Conservation (phyloP, 1,140 invertebrate genomes). For the Leguminivora glycinivorella region DNA sequence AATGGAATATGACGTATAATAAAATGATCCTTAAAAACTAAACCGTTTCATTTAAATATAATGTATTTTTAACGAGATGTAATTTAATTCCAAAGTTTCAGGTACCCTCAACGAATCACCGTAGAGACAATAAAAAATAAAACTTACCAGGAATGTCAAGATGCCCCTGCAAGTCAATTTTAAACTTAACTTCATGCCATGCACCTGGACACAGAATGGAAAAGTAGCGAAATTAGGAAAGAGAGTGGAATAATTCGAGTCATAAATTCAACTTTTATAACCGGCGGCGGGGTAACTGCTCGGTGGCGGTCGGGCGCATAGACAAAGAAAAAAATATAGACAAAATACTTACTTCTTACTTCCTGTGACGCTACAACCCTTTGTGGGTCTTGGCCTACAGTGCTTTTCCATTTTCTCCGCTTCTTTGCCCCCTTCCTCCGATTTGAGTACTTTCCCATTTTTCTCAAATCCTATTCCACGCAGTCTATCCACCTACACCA, state of each 20-base stretch:
- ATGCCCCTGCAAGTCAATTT: conserved; percentile 48
- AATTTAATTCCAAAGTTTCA: conserved; percentile 42
- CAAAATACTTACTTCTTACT: too few relatives aligned
- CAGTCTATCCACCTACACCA: too few relatives aligned
- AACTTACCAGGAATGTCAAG: conserved; percentile 44
- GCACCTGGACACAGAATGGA: conserved; percentile 66
- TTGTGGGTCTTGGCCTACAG: too few relatives aligned
- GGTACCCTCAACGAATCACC: conserved; percentile 50
- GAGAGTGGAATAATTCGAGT: conserved; percentile 69
- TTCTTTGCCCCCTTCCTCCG: too few relatives aligned
- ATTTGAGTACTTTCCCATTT: too few relatives aligned
- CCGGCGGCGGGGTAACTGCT: conserved; percentile 42
- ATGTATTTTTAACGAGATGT: conserved; percentile 15
- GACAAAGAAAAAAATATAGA: too few relatives aligned
- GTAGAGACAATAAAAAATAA: conserved; percentile 55
- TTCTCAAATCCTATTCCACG: too few relatives aligned
- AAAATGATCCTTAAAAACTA: background rate
- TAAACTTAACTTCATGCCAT: conserved; percentile 63
- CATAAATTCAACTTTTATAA: conserved; percentile 77
- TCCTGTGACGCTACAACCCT: too few relatives aligned
- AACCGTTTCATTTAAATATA: background rate
- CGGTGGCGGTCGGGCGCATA: conserved; percentile 21
- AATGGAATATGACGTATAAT: background rate
- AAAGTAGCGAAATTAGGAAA: conserved; percentile 65
- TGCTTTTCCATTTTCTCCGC: too few relatives aligned